Percentiles rank a stretch among this genome's conserved stretches.
These are phyloP conservation scores for Drosophila paranaensis DNA, from an alignment of 2,888 invertebrate genomes.

Conservation along the genomic window DNA sequence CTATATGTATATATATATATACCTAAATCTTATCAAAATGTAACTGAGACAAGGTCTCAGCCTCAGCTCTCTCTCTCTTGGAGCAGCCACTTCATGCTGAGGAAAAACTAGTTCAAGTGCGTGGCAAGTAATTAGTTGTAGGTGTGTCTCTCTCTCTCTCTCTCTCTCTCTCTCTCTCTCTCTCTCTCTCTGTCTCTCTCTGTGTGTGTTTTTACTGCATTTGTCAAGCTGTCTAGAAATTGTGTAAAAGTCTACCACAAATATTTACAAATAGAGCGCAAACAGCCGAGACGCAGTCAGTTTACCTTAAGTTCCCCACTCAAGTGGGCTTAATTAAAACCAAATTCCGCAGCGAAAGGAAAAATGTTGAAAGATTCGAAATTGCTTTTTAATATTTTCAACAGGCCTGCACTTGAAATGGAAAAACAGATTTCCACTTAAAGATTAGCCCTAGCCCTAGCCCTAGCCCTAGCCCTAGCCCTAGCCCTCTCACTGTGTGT, in stretches of 20 bases:
- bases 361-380: constrained; percentile 53
- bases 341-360: constrained; percentile 29
- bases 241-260: constrained; percentile 59
- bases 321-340: constrained; percentile 73
- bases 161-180: constrained; percentile 18
- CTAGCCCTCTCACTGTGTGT: not conserved
- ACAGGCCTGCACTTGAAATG: constrained; percentile 46
- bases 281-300: constrained; percentile 32
- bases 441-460: constrained; percentile 52
- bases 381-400: constrained; percentile 78
- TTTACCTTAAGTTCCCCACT: constrained; percentile 58
- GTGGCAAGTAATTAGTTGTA: constrained; percentile 71
- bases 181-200: constrained; percentile 15
- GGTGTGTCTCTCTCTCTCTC: constrained; percentile 22
- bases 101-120: constrained; percentile 76
- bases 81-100: constrained; percentile 28
- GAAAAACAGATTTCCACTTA: constrained; percentile 69
- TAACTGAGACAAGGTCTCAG: constrained; percentile 41
- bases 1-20: not conserved
- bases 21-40: constrained; percentile 9
- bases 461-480: constrained; percentile 12
- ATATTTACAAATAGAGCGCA: constrained; percentile 64
- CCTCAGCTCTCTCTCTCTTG: not conserved
- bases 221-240: constrained; percentile 50
- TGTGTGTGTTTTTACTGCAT: constrained; percentile 29